Evolutionary conservation across 2,888 invertebrate genomes (phyloP).

Genomic region (Sarcophaga variegata): DNA sequence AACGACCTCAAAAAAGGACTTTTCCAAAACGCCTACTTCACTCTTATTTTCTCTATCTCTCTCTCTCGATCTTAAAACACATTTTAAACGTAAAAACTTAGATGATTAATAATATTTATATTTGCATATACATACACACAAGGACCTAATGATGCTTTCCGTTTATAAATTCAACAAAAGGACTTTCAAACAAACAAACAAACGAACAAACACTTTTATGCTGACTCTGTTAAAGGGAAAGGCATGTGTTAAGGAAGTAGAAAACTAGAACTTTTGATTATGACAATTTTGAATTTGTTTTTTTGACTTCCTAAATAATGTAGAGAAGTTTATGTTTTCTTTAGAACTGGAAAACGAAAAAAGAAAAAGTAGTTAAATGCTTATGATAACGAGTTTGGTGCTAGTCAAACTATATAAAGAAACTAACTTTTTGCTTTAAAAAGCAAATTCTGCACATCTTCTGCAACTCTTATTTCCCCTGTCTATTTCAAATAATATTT

Average conservation of each 20-base stretch:
- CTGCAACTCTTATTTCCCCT: constrained; percentile 7
- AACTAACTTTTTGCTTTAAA: constrained; percentile 59
- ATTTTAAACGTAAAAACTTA: constrained; percentile 25
- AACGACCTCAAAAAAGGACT: constrained; percentile 71
- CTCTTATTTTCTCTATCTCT: neutral
- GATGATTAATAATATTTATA: constrained; percentile 51
- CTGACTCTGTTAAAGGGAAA: neutral
- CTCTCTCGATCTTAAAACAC: neutral
- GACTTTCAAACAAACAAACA: neutral
- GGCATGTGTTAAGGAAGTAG: neutral
- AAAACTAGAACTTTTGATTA: constrained; percentile 3
- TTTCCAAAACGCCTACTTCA: constrained; percentile 3
- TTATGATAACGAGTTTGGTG: constrained; percentile 77
- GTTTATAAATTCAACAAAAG: neutral
- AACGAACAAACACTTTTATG: too few species aligned
- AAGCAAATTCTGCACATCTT: constrained; percentile 68
- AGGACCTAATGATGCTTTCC: constrained; percentile 40
- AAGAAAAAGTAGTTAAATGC: constrained; percentile 50
- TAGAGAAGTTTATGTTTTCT: constrained; percentile 27
- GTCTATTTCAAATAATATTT: neutral
- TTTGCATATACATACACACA: constrained; percentile 31
- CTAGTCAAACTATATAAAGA: constrained; percentile 77
- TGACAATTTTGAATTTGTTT: constrained; percentile 46
- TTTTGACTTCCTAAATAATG: constrained; percentile 26
- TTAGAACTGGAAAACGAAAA: neutral